Evolutionary conservation across 2,888 invertebrate genomes (phyloP).

Genomic region (Chrysodeixis includens): DNA sequence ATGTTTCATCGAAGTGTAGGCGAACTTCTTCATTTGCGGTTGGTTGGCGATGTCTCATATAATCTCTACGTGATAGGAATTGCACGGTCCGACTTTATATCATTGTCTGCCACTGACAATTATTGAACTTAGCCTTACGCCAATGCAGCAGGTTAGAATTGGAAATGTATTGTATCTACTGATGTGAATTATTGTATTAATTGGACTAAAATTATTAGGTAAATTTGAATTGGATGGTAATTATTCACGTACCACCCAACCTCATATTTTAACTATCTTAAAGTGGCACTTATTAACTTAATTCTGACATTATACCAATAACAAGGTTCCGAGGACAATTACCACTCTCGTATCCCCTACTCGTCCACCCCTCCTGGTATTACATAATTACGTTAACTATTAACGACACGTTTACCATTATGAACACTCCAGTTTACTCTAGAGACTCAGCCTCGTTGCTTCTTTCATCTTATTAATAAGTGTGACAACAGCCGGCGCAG

Average conservation of each 20-base stretch:
- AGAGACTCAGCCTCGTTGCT: neutral
- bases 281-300: too few relatives aligned
- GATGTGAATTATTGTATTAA: neutral
- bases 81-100: slow-evolving; percentile 35
- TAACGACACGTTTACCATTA: neutral
- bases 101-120: slow-evolving; percentile 43
- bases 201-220: neutral
- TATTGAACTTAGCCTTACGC: slow-evolving; percentile 45
- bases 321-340: too few relatives aligned
- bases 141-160: slow-evolving; percentile 15
- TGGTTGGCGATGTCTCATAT: slow-evolving; percentile 78
- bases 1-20: slow-evolving; percentile 53
- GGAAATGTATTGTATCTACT: neutral
- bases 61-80: slow-evolving; percentile 79
- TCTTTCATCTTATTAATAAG: neutral
- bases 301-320: too few relatives aligned
- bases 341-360: too few relatives aligned
- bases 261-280: too few relatives aligned
- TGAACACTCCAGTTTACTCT: neutral
- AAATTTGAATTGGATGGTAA: neutral
- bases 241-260: too few relatives aligned
- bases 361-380: neutral
- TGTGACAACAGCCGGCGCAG: neutral
- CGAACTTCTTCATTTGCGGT: slow-evolving; percentile 74
- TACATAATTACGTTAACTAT: neutral